Evolutionary conservation across 2,113 vertebrate genomes (phyloP).

Genomic region (Gadus macrocephalus): DNA sequence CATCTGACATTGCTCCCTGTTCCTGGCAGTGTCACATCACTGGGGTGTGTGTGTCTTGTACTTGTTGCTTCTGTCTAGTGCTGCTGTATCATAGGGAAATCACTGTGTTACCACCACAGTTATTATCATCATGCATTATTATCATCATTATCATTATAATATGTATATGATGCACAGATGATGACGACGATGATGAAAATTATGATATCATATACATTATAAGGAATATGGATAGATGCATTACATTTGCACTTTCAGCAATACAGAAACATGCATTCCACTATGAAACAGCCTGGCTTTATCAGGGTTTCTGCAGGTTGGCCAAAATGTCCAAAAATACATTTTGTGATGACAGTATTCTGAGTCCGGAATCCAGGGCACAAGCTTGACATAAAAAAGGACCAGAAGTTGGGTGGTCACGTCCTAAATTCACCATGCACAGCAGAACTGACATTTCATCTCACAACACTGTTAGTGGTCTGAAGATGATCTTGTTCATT

Average conservation of each 20-base stretch:
- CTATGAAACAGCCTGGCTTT: neutral
- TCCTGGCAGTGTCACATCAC: too few relatives aligned
- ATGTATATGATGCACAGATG: too few relatives aligned
- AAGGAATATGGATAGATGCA: too few relatives aligned
- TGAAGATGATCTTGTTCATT: conserved; percentile 36
- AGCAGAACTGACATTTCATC: conserved; percentile 4
- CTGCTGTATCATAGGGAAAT: too few relatives aligned
- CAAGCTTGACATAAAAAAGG: neutral
- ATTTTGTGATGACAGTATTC: neutral
- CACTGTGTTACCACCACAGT: too few relatives aligned
- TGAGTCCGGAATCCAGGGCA: neutral
- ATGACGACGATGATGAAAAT: too few relatives aligned
- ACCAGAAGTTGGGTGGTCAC: neutral
- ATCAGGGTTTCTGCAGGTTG: neutral
- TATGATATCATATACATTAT: too few relatives aligned
- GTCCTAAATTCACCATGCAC: neutral
- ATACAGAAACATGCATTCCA: neutral
- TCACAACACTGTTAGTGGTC: conserved; percentile 1
- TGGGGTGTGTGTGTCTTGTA: too few relatives aligned
- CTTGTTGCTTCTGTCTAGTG: too few relatives aligned
- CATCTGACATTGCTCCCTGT: too few relatives aligned
- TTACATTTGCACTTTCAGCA: neutral
- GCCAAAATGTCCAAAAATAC: neutral
- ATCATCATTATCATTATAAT: too few relatives aligned
- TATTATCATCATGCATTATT: too few relatives aligned